Evolutionary conservation across 2,888 invertebrate genomes (phyloP).

Genomic region (Orthosia incerta): DNA sequence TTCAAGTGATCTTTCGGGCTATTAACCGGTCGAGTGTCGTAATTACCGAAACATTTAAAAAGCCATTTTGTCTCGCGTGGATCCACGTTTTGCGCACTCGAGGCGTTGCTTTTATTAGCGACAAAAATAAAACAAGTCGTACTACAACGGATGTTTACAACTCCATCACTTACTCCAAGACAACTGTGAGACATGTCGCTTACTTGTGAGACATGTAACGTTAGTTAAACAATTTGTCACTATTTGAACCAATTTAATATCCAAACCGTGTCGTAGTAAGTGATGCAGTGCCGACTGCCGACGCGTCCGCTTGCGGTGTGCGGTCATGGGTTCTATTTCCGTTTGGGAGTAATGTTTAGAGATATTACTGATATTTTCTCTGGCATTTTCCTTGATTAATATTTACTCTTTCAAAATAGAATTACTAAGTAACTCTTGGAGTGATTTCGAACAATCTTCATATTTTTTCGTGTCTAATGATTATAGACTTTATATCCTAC

Average conservation of each 20-base stretch:
- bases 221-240: slow-evolving; percentile 56
- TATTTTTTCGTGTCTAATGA: no score
- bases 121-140: slow-evolving; percentile 23
- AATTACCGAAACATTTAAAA: no score
- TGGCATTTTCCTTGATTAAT: no score
- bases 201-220: slow-evolving; percentile 10
- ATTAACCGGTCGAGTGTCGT: no score
- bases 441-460: no score
- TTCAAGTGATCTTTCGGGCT: slow-evolving; percentile 1
- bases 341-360: slow-evolving; percentile 26
- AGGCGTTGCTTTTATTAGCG: no score
- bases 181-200: slow-evolving; percentile 34
- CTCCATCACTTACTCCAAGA: slow-evolving; percentile 31
- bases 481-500: neutral
- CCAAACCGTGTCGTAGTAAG: slow-evolving; percentile 40
- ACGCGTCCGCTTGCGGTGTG: slow-evolving; percentile 51
- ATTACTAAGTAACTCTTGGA: no score
- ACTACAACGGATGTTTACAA: slow-evolving; percentile 24
- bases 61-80: no score
- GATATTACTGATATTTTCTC: neutral
- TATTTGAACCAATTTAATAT: slow-evolving; percentile 62
- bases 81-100: no score
- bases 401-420: no score
- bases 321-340: slow-evolving; percentile 39
- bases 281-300: slow-evolving; percentile 27